These are phyloP conservation scores for Eulemur rubriventer DNA, from an alignment of 2,797 vertebrate genomes.

Conservation along the genomic window DNA sequence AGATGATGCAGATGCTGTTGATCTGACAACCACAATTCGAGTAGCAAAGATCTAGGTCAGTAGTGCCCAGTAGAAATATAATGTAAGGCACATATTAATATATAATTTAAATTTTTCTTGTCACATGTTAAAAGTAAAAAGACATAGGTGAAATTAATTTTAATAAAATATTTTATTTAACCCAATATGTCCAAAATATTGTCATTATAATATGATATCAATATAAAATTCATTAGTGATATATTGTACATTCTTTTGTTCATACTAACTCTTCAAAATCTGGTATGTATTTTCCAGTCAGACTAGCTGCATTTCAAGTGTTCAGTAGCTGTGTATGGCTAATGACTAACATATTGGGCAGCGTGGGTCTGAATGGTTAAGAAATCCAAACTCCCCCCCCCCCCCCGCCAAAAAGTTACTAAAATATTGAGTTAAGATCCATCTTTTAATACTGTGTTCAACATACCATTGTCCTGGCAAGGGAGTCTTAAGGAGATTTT, in stretches of 20 bases:
- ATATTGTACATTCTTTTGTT: not conserved
- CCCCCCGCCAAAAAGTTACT: not conserved
- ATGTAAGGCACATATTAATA: not conserved
- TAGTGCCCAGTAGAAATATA: not conserved
- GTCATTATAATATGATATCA: not conserved
- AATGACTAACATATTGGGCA: not conserved
- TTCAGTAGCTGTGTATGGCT: not conserved
- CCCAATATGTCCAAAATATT: not conserved
- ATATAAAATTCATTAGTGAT: not conserved
- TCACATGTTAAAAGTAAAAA: not conserved
- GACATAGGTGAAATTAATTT: not conserved
- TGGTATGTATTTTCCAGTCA: not conserved
- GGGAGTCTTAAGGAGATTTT: not conserved
- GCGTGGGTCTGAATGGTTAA: not conserved
- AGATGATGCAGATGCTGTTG: not conserved
- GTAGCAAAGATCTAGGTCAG: not conserved
- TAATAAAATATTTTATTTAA: conserved; percentile 7
- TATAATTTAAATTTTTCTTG: not conserved
- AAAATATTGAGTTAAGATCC: not conserved
- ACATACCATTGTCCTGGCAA: not conserved
- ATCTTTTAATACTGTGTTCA: not conserved
- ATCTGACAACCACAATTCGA: not conserved
- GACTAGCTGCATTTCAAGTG: not conserved
- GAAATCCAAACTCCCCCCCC: not conserved
- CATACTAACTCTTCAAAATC: not conserved